Percentiles rank a stretch among this genome's conserved stretches.
Evolutionary conservation across 2,113 vertebrate genomes (phyloP).

Genomic region (Cheilinus undulatus): DNA sequence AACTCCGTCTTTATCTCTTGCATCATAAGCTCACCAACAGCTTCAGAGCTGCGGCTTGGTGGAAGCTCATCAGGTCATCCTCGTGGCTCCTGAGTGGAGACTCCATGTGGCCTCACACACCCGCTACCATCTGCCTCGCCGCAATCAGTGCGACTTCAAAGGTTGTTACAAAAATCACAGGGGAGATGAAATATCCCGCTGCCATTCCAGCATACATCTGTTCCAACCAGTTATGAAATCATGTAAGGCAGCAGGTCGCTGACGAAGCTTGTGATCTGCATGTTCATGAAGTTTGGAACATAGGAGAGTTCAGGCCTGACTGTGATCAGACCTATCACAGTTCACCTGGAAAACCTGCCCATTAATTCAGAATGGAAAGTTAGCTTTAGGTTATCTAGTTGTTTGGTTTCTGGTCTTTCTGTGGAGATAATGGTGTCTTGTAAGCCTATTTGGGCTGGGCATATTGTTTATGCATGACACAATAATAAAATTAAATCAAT

Average conservation of each 20-base stretch:
- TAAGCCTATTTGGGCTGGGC: no score
- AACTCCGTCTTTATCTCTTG: conserved; percentile 20
- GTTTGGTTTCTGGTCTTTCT: no score
- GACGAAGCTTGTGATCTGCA: conserved; percentile 16
- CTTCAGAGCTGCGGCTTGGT: conserved; percentile 11
- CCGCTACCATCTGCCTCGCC: conserved; percentile 20
- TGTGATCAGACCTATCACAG: background rate
- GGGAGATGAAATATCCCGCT: conserved; percentile 18
- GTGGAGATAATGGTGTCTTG: no score
- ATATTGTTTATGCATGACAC: no score
- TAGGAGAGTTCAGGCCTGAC: background rate
- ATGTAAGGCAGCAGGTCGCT: conserved; percentile 8
- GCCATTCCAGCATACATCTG: conserved; percentile 41
- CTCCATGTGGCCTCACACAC: conserved; percentile 17
- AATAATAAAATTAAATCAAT: no score
- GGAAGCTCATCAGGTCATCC: conserved; percentile 39
- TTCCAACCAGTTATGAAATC: conserved; percentile 34
- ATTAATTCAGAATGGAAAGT: no score
- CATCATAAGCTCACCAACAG: conserved; percentile 25
- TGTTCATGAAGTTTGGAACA: conserved; percentile 11
- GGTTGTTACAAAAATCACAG: conserved; percentile 24
- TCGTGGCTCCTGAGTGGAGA: background rate
- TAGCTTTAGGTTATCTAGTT: no score
- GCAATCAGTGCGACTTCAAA: conserved; percentile 53
- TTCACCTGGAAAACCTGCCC: background rate